phyloP scores from a whole-genome alignment of 37 sponge, comb jelly and placozoan genomes.

The Halisarca cf. caerulea region DNA sequence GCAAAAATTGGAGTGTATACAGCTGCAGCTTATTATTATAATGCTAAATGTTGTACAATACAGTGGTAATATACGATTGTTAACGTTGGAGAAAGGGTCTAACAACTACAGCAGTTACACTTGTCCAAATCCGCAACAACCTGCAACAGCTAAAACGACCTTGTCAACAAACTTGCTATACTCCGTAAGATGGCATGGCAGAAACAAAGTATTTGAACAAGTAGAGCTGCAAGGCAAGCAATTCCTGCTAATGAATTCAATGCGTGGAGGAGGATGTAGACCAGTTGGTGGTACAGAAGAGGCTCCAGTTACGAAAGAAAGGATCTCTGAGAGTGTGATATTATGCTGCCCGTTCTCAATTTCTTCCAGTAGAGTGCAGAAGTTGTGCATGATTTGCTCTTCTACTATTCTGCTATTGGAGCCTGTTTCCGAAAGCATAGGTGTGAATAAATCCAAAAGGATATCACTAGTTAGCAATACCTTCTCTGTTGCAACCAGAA shows the following conservation, averaged over 20 bases:
- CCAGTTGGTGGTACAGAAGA: not conserved
- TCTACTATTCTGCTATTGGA: conserved; percentile 9
- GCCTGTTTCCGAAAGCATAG: not conserved
- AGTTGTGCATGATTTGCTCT: conserved; percentile 6
- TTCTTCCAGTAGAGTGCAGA: not conserved
- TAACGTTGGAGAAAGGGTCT: too few species aligned
- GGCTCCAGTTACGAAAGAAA: not conserved
- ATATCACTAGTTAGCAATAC: not conserved
- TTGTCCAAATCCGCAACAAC: not conserved
- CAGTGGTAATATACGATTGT: too few species aligned
- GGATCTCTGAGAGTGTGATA: too few species aligned
- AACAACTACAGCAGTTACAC: not conserved
- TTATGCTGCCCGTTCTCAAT: too few species aligned
- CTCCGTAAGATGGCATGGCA: not conserved
- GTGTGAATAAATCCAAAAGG: not conserved
- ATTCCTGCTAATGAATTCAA: not conserved
- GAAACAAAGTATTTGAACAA: not conserved
- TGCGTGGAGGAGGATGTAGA: not conserved
- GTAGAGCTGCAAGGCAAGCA: not conserved
- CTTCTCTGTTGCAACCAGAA: not conserved
- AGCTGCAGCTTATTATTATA: too few species aligned
- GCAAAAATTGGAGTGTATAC: too few species aligned
- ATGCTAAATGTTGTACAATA: too few species aligned
- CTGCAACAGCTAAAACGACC: not conserved
- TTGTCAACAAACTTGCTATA: not conserved